Evolutionary conservation across 2,113 vertebrate genomes (phyloP).

Genomic region (Formicarius rufipectus): DNA sequence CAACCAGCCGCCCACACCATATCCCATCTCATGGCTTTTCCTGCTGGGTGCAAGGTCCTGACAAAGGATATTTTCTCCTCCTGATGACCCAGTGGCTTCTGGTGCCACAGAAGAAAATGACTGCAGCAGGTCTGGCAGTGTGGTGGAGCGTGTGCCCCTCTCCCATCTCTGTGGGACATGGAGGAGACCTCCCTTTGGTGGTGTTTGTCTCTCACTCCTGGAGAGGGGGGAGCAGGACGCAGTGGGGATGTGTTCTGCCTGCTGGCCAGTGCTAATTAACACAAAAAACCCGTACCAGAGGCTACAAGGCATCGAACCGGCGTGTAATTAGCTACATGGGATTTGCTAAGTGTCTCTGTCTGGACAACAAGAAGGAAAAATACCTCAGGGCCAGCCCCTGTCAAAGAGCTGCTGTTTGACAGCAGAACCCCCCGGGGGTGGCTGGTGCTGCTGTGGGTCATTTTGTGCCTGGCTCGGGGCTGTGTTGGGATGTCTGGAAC

Average conservation of each 20-base stretch:
- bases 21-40: neutral
- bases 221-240: rapidly evolving
- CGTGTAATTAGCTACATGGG: slow-evolving; percentile 32
- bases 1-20: rapidly evolving
- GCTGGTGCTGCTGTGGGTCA: rapidly evolving
- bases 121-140: neutral
- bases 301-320: neutral
- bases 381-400: neutral
- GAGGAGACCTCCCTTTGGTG: neutral
- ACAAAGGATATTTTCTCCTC: neutral
- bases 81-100: rapidly evolving
- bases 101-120: neutral
- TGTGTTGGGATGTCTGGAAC: neutral
- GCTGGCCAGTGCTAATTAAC: slow-evolving; percentile 36
- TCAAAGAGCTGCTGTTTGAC: neutral
- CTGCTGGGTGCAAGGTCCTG: neutral
- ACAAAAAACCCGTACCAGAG: neutral
- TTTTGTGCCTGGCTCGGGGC: neutral
- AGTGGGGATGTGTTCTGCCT: neutral
- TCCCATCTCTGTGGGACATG: rapidly evolving
- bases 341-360: neutral
- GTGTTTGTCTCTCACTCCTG: neutral
- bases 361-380: neutral
- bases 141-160: rapidly evolving
- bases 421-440: neutral